Evolutionary conservation across 1,140 invertebrate genomes (phyloP), one percentile per base, ranked within the genome.

Genomic region (Bombus superbus): DNA sequence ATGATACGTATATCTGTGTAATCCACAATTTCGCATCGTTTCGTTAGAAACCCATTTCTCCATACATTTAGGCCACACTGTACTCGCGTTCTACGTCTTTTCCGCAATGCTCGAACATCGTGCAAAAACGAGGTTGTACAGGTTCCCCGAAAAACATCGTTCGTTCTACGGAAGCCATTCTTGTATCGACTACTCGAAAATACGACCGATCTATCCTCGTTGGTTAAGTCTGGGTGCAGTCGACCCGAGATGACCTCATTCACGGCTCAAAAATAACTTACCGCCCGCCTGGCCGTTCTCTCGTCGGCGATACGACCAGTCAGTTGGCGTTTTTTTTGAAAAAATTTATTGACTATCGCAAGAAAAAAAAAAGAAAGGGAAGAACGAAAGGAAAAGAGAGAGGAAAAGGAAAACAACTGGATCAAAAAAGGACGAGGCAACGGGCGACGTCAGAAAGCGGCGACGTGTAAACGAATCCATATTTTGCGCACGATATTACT

Each of bases 161-260:
- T 78, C 42, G 53, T 81, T 81, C 57, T 35, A 66, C 78, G 59
- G 35, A 53, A 75, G 15, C 8, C 62, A 18, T 66, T 42, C 6
- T 13, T 57, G 28, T 90, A 86, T 87, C 87, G 86, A 86, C 40
- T 73, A 44, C 47, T 84, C 86, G 71, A 81, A 91, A 88, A 88
- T 66, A 82, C 38, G 62, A 38, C n/a, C 75, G 83, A 88, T 86
- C 72, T 89, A 87, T 85, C 75, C 83, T 77, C 69, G 86, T 83
- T 83, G 89, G 88, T 77, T 81, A 62, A 25, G 79, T 88, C 79
- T 72, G 82, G 81, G 88, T 69, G 66, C 69, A 88, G 57, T 77
- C 91, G 90, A 93, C 91, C 90, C 89, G 75, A 91, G 85, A 92
- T 93, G 92, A 93, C 92, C 92, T 92, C 92, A 91, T 93, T 93